phyloP scores from a whole-genome alignment of 1,140 invertebrate genomes.

The Trichonephila clavipes region DNA sequence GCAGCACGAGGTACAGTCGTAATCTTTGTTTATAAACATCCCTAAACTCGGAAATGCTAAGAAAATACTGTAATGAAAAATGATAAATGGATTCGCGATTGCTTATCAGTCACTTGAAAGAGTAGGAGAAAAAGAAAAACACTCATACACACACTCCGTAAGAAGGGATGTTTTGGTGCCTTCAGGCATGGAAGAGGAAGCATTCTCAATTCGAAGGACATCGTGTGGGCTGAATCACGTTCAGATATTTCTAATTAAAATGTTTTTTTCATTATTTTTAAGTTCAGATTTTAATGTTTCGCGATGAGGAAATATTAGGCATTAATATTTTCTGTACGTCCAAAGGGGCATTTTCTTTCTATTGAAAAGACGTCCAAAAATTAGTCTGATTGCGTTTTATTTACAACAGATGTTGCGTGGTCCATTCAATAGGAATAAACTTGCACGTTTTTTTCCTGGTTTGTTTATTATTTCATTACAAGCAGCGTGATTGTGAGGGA shows the following conservation, averaged over 20 bases:
- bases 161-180: background rate
- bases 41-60: background rate
- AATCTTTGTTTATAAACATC: background rate
- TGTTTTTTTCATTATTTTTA: background rate
- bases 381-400: background rate
- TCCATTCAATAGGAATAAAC: background rate
- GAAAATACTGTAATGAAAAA: background rate
- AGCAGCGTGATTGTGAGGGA: background rate
- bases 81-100: slow-evolving; percentile 10
- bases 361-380: background rate
- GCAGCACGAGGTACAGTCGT: background rate
- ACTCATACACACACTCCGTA: background rate
- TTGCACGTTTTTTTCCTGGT: background rate
- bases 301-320: background rate
- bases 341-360: background rate
- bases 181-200: slow-evolving; percentile 6
- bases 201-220: background rate
- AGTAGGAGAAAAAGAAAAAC: background rate
- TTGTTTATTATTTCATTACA: background rate
- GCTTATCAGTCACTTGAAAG: background rate
- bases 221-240: slow-evolving; percentile 15
- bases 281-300: background rate
- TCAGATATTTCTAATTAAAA: background rate
- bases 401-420: slow-evolving; percentile 23
- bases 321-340: background rate